Base-by-base conservation (phyloP, 1,140 invertebrate species). In the Pantala flavescens region DNA sequence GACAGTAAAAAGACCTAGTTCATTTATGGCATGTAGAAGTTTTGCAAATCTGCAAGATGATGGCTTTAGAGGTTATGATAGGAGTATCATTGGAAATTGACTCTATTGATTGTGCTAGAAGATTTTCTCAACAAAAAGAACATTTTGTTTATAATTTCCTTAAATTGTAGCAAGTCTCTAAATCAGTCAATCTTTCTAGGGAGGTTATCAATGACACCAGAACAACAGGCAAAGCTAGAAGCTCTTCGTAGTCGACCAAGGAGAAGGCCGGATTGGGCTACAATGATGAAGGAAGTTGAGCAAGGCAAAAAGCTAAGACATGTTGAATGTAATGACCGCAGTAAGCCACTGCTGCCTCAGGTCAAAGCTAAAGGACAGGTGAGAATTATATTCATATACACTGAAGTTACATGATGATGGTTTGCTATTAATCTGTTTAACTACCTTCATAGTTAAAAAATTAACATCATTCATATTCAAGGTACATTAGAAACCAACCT, bases 231-330 rank as follows among this genome's bases (percentile, higher is more conserved):
- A 77, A 88, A 84, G 79, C 77, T 93, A 73, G 91, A 89, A 70
- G 81, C 85, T 76, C 82, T 90, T 63, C 87, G 87, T 80, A 90
- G 89, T 78, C 86, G 92, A 78, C 91, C 93, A 2, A 86, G 93
- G 78, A 89, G 86, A 80, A 85, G 93, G 76, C 94, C 93, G 0
- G 94, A 95, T 79, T 95, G 93, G 93, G 90, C 88, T 19, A 87
- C 90, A 75, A 91, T 95, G 89, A 93, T 95, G 90, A 94, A 94
- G 81, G 93, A 95, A 82, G 90, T 95, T 10, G 93, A 94, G 80
- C 85, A 23, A 23, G 75, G 87, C 76, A 90, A 91, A 71, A 92
- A 89, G 81, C 81, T 95, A 70, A 90, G 88, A 78, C 90, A 94
- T 79, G 91, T 94, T 23, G 85, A 90, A 77, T 93, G 91, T 81